Conservation (phyloP, 2,888 invertebrate species). For the Rhyacophila evoluta region DNA sequence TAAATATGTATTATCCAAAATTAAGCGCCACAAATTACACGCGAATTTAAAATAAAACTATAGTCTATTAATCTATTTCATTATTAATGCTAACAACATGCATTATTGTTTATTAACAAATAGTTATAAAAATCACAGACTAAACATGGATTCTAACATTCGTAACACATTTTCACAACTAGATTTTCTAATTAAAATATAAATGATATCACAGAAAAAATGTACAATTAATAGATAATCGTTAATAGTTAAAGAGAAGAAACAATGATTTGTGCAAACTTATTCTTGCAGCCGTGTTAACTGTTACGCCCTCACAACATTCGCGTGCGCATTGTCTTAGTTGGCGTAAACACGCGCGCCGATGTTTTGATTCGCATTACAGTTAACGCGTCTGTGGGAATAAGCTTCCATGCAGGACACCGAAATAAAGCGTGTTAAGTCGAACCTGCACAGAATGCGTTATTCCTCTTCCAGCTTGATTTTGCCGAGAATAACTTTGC, state of each 20-base stretch:
- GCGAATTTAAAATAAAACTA: too few species aligned
- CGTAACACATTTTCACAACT: not conserved
- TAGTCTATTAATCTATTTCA: too few species aligned
- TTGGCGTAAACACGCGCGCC: too few species aligned
- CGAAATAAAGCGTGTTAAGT: not conserved
- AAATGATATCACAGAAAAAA: not conserved
- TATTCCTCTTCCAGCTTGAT: conserved; percentile 62
- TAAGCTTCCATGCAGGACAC: not conserved
- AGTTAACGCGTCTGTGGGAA: too few species aligned
- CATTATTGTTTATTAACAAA: too few species aligned
- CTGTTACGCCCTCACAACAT: too few species aligned
- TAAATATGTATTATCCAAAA: too few species aligned
- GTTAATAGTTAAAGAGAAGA: not conserved
- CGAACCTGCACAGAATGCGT: conserved; percentile 68
- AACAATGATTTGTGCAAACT: not conserved
- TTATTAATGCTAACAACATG: too few species aligned
- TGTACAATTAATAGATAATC: not conserved
- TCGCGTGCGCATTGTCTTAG: too few species aligned
- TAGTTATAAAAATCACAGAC: not conserved
- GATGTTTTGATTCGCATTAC: too few species aligned
- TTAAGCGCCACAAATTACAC: too few species aligned
- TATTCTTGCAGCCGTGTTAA: too few species aligned
- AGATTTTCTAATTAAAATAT: not conserved
- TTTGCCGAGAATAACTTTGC: conserved; percentile 65
- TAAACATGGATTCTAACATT: not conserved